Base-by-base conservation (phyloP, 1,140 invertebrate species). In the Belonocnema kinseyi region DNA sequence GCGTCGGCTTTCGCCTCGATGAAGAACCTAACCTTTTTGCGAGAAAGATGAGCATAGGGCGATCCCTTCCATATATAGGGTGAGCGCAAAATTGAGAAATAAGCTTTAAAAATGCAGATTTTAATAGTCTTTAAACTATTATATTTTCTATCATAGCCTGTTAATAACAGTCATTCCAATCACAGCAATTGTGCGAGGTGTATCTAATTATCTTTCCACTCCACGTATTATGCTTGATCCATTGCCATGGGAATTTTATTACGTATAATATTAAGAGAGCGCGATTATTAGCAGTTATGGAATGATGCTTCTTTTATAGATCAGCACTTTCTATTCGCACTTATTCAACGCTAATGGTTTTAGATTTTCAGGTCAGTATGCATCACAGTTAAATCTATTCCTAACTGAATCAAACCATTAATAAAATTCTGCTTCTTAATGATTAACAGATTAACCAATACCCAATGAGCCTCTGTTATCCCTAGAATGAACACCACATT, bases 1-100 rank as follows among this genome's bases (percentile, higher is more conserved):
- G 16, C 40, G n/a, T 14, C 61, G 10, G 61, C 26, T 4, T 33
- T 26, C 26, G 61, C 61, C 61, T 66, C 61, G 40, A 66, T 33
- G 61, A 66, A 58, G 56, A 26, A 66, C 61, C 61, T 66, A 66
- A 46, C 56, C 56, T 58, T 54, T 54, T 54, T 54, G 19, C 56
- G n/a, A 66, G 61, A 66, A 54, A 54, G 21, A 66, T 66, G 26
- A 66, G 33, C 61, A 21, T 66, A 66, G 61, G 53, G 53, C 53
- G 53, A 54, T 54, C 53, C 53, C 53, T 17, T 54, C 17, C 53
- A 54, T n/a, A 19, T 54, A 54, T 54, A 54, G 53, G 53, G 53
- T 54, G 53, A 54, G n/a, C 53, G 16, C 16, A 54, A 54, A 54
- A 54, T 54, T 54, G 53, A 54, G 3, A 54, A n/a, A 17, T 54